These are phyloP conservation scores for Percina caprodes DNA, from an alignment of 2,113 vertebrate genomes.

Conservation along the genomic window DNA sequence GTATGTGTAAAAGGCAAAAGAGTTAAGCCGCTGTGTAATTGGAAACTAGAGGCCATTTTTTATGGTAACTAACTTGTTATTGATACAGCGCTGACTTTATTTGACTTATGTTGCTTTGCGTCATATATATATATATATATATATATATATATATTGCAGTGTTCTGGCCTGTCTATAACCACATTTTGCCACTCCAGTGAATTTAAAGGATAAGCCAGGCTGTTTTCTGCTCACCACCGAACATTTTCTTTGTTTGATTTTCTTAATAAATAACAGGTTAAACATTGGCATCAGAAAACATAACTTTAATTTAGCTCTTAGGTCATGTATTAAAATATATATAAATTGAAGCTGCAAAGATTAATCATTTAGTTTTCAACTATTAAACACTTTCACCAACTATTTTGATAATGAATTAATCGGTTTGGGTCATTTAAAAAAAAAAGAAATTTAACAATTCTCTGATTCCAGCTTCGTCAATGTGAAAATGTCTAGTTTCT, in stretches of 20 bases:
- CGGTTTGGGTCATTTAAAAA: too few species aligned
- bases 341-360: too few species aligned
- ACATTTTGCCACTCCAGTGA: background rate
- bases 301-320: background rate
- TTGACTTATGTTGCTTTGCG: background rate
- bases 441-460: too few species aligned
- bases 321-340: background rate
- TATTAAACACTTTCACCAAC: too few species aligned
- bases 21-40: background rate
- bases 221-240: background rate
- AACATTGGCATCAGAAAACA: background rate
- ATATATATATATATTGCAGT: background rate
- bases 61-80: background rate
- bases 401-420: too few species aligned
- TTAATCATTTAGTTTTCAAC: too few species aligned
- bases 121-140: too few species aligned
- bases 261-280: background rate
- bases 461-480: too few species aligned
- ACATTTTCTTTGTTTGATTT: background rate
- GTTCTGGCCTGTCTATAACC: background rate
- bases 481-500: too few species aligned
- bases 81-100: background rate
- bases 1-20: constrained; percentile 4
- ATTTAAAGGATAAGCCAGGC: background rate
- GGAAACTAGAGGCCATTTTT: background rate